Evolutionary conservation across 2,888 invertebrate genomes (phyloP).

Genomic region (Artemia sp.): DNA sequence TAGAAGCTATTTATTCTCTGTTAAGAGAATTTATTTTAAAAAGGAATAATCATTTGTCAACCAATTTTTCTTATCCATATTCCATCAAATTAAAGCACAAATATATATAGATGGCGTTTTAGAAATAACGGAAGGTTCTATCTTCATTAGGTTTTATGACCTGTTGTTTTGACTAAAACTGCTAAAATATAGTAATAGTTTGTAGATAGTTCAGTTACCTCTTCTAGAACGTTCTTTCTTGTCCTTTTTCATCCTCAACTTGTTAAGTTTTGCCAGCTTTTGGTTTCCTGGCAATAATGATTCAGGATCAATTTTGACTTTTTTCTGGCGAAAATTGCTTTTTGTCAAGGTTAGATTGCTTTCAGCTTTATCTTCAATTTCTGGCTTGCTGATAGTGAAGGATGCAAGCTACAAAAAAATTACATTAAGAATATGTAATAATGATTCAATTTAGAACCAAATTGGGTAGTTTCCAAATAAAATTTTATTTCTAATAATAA

Average conservation of each 20-base stretch:
- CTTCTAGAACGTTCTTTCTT: slow-evolving; percentile 41
- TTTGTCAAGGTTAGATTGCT: neutral
- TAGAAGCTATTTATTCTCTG: too few species aligned
- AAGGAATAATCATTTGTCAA: too few species aligned
- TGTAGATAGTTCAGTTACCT: slow-evolving; percentile 26
- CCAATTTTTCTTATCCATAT: too few species aligned
- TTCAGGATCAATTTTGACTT: slow-evolving; percentile 42
- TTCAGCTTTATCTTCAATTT: neutral
- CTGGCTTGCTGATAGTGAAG: slow-evolving; percentile 2
- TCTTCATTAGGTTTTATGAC: too few species aligned
- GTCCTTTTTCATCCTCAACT: slow-evolving; percentile 48
- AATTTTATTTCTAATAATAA: too few species aligned
- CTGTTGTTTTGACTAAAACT: too few species aligned
- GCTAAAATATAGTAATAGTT: too few species aligned
- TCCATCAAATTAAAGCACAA: too few species aligned
- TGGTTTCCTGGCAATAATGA: slow-evolving; percentile 52
- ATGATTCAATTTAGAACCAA: neutral
- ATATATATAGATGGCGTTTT: too few species aligned
- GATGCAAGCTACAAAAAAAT: neutral
- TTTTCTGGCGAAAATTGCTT: slow-evolving; percentile 28
- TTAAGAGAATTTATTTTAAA: too few species aligned
- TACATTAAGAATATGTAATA: neutral
- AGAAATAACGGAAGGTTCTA: too few species aligned
- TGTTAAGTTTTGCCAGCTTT: slow-evolving; percentile 42
- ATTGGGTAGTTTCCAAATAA: too few species aligned